Evolutionary conservation across 2,888 invertebrate genomes (phyloP), one percentile per base, ranked within the genome.

Genomic region (Chirona hameri): DNA sequence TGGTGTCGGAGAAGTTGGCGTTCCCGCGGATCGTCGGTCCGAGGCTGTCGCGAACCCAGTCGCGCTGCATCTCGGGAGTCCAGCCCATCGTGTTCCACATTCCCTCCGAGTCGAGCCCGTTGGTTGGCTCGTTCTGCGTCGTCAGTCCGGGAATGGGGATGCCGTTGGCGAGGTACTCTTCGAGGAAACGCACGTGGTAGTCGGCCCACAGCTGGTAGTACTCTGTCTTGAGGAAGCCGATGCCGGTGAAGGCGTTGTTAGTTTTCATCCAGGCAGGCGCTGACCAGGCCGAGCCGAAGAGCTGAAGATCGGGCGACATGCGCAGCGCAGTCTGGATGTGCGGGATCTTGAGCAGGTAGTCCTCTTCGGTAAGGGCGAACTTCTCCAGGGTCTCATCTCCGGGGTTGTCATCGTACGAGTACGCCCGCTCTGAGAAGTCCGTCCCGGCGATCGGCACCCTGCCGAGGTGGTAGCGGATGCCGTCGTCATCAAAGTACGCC

Each of bases 101-200:
- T 1, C 83, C 86, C 83, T 90, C 86, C 0, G 91, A 91, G 0
- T 91, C 83, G 4, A 91, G 88, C 18, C 92, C 92, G 86, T 93
- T 92, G 9, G 91, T 86, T 0, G 97, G 97, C 87, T 98, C 97
- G 87, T 97, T 97, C 48, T 95, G 95, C 0, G 94, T 93, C 0
- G 96, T 94, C 57, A 97, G 89, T 0, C 92, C 95, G 97, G 97
- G 97, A 81, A 91, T 87, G 0, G 83, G 65, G 39, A 86, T 85
- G 27, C 87, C 87, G n/a, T 83, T 69, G 14, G 55, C 82, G 0
- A 72, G 79, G 81, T 85, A 84, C 1, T 52, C 83, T 39, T 84
- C 83, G 76, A 84, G 65, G 79, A 84, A 85, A 31, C 83, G 83
- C 3, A 95, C 86, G 87, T 93, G 92, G 87, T 97, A 97, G 85